Conservation (phyloP, 1,140 invertebrate genomes). For the Reticulitermes speratus region DNA sequence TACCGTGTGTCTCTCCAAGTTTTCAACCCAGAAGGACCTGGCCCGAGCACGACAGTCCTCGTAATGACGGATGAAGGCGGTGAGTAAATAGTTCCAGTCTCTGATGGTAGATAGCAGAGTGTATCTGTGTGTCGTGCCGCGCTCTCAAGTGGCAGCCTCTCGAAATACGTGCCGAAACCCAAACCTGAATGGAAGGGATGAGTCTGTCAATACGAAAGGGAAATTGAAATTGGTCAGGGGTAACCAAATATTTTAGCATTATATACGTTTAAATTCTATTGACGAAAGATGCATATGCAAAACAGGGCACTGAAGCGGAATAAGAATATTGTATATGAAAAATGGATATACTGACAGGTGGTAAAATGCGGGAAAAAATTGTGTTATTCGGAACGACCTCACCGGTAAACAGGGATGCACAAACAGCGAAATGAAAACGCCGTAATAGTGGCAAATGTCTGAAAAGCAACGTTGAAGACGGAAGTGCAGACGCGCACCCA, state of each 20-base stretch:
- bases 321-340: too few relatives aligned
- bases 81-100: conserved; percentile 51
- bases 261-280: neutral
- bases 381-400: too few relatives aligned
- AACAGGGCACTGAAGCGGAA: too few relatives aligned
- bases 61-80: conserved; percentile 80
- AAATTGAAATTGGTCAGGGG: neutral
- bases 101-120: neutral
- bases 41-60: conserved; percentile 67
- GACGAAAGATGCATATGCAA: neutral
- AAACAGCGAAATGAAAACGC: too few relatives aligned
- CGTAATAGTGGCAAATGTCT: too few relatives aligned
- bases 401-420: too few relatives aligned
- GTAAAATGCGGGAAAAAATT: too few relatives aligned
- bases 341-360: too few relatives aligned
- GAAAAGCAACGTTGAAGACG: too few relatives aligned
- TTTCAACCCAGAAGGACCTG: conserved; percentile 72
- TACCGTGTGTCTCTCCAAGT: conserved; percentile 74
- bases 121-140: neutral
- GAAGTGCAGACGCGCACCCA: too few relatives aligned
- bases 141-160: neutral
- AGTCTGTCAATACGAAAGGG: neutral
- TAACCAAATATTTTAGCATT: neutral
- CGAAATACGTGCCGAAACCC: neutral
- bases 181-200: neutral